These are phyloP conservation scores for Xestoiulus laeticollis DNA, from an alignment of 2,888 invertebrate genomes.

Conservation along the genomic window DNA sequence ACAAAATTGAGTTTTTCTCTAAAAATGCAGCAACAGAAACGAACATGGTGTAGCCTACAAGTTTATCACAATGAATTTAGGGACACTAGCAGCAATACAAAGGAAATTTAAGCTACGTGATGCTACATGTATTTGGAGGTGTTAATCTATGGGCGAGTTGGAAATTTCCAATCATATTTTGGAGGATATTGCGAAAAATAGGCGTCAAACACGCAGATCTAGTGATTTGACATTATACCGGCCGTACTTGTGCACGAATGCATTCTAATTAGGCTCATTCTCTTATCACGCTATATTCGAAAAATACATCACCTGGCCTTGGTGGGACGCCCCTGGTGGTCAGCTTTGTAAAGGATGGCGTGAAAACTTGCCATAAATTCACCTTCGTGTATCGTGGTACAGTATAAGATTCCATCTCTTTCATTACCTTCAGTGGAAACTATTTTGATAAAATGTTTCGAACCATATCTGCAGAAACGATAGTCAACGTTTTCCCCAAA, in stretches of 20 bases:
- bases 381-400: neutral
- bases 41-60: too few relatives aligned
- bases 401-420: neutral
- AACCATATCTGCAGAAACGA: neutral
- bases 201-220: neutral
- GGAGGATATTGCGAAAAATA: neutral
- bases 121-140: neutral
- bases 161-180: neutral
- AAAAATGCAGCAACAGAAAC: too few relatives aligned
- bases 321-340: conserved; percentile 19
- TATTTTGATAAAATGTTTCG: neutral
- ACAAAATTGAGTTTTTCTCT: too few relatives aligned
- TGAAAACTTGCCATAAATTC: neutral
- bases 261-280: too few relatives aligned
- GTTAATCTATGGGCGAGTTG: neutral
- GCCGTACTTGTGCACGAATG: neutral
- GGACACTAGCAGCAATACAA: too few relatives aligned
- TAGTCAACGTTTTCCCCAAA: neutral
- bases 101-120: too few relatives aligned
- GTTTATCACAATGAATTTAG: too few relatives aligned
- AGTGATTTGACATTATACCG: neutral
- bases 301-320: neutral
- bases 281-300: neutral
- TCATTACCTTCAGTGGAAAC: neutral
- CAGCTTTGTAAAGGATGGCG: neutral